These are phyloP conservation scores for Patella vulgata DNA, from an alignment of 1,140 invertebrate species.

Conservation along the genomic window DNA sequence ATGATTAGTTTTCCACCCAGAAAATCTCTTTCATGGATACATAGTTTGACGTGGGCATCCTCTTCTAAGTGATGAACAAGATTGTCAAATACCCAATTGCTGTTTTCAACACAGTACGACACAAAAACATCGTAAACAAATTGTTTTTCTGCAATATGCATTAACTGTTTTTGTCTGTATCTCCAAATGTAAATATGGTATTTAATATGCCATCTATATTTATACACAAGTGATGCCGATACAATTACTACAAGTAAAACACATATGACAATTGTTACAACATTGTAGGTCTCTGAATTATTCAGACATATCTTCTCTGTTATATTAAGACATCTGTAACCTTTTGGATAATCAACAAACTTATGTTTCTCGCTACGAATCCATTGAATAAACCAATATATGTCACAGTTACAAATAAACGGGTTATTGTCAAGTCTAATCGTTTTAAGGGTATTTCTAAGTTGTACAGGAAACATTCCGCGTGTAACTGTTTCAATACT, in stretches of 20 bases:
- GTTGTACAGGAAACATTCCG: not conserved
- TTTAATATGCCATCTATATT: slow-evolving; percentile 6
- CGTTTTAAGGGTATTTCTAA: not conserved
- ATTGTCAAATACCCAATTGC: slow-evolving; percentile 23
- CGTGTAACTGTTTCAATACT: not conserved
- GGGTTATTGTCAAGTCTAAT: not conserved
- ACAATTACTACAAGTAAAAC: not conserved
- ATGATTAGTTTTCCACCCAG: slow-evolving; percentile 35
- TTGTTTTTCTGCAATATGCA: not conserved
- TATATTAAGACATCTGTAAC: not conserved
- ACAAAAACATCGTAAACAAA: slow-evolving; percentile 36
- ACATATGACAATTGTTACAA: not conserved
- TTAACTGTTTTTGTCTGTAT: not conserved
- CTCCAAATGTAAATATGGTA: slow-evolving; percentile 9
- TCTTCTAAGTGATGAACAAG: slow-evolving; percentile 25
- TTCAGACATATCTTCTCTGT: not conserved
- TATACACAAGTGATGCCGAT: slow-evolving; percentile 1
- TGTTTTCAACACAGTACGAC: slow-evolving; percentile 22
- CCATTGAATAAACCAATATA: slow-evolving; percentile 7
- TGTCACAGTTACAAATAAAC: not conserved
- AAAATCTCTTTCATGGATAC: slow-evolving; percentile 54
- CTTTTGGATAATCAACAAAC: not conserved
- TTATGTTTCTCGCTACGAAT: not conserved
- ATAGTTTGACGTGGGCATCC: slow-evolving; percentile 24
- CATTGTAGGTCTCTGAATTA: too few species aligned